Conservation (phyloP, 2,888 invertebrate genomes). For the Agrotis puta region DNA sequence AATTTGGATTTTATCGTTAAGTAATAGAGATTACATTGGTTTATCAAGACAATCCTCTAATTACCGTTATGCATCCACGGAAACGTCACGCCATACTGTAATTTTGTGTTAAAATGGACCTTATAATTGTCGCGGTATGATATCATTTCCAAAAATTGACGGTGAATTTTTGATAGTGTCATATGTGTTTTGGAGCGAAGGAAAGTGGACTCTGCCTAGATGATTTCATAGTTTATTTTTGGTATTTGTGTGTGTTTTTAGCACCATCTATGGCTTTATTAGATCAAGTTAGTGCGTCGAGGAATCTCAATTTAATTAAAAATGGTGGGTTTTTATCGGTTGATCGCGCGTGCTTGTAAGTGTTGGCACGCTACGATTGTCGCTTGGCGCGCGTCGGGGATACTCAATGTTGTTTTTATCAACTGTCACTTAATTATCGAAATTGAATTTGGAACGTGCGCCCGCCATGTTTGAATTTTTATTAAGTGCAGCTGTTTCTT, state of each 20-base stretch:
- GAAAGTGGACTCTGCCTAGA: constrained; percentile 37
- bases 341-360: constrained; percentile 83
- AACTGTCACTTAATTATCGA: constrained; percentile 86
- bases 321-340: constrained; percentile 82
- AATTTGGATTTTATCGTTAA: constrained; percentile 86
- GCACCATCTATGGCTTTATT: constrained; percentile 67
- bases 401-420: constrained; percentile 78
- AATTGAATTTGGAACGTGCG: constrained; percentile 81
- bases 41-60: constrained; percentile 84
- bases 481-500: constrained; percentile 67
- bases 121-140: constrained; percentile 67
- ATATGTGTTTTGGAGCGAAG: constrained; percentile 24
- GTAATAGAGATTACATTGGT: constrained; percentile 88
- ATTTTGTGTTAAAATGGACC: constrained; percentile 70
- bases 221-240: constrained; percentile 19
- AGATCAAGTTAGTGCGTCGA: constrained; percentile 74
- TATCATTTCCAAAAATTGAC: constrained; percentile 54
- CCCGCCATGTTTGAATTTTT: constrained; percentile 68
- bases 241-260: constrained; percentile 11
- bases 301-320: constrained; percentile 90
- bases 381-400: constrained; percentile 66
- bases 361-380: constrained; percentile 85
- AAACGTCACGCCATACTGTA: constrained; percentile 76
- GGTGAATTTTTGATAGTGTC: constrained; percentile 47
- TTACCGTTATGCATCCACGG: constrained; percentile 80